These are phyloP conservation scores for Butastur rufipennis DNA, from an alignment of 2,113 vertebrate species.

Conservation along the genomic window DNA sequence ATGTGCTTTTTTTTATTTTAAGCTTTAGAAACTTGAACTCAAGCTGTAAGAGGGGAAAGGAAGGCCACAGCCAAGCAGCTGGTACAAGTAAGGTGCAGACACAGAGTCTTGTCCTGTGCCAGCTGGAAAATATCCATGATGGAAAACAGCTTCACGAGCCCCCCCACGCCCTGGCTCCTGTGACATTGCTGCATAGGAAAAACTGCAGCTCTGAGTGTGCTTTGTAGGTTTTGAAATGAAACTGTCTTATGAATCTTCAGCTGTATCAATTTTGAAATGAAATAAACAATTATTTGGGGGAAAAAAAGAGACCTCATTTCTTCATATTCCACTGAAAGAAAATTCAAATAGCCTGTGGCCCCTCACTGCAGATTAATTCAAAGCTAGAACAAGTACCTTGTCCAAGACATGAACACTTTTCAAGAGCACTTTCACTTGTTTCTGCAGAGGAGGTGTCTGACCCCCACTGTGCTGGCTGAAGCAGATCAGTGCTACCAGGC, in stretches of 20 bases:
- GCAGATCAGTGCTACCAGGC: neutral
- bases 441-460: neutral
- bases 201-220: neutral
- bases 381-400: neutral
- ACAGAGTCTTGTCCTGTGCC: neutral
- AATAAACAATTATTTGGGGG: neutral
- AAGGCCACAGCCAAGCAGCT: neutral
- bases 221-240: neutral
- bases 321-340: neutral
- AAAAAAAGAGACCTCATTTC: neutral
- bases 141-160: neutral
- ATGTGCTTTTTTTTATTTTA: neutral
- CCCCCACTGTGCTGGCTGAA: neutral
- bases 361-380: neutral
- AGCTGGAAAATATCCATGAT: neutral
- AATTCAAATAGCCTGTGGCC: neutral
- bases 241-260: neutral
- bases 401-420: neutral
- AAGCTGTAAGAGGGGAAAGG: neutral
- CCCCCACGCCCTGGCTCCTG: neutral
- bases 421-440: neutral
- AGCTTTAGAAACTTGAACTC: slow-evolving; percentile 1
- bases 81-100: neutral
- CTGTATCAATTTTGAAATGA: neutral
- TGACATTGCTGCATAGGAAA: neutral